Conservation (phyloP, 2,797 vertebrate genomes). For the Liparis tanakae region DNA sequence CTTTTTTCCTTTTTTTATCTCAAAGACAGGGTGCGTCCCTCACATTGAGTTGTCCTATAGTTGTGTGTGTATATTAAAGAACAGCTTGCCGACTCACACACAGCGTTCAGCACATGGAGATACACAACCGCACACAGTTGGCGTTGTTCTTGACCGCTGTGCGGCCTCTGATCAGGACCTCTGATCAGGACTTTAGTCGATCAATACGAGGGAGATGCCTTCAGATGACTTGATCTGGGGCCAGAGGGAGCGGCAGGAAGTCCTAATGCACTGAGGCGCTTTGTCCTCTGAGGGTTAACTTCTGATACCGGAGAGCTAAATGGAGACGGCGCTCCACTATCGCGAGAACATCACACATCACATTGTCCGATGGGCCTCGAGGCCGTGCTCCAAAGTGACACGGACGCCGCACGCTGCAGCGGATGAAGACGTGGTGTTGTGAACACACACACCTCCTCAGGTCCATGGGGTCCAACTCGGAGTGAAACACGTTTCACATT, state of each 20-base stretch:
- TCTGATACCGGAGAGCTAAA: neutral
- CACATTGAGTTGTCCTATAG: conserved; percentile 2
- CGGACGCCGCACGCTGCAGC: neutral
- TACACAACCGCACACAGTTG: neutral
- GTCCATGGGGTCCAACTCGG: neutral
- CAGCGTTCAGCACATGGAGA: neutral
- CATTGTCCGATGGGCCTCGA: neutral
- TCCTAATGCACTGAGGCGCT: neutral
- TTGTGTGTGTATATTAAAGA: neutral
- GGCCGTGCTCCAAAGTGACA: neutral
- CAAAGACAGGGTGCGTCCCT: too few relatives aligned
- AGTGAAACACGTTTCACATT: neutral
- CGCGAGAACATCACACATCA: too few relatives aligned
- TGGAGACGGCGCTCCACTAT: neutral
- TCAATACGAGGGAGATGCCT: neutral
- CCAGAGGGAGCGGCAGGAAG: neutral
- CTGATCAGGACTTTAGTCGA: neutral
- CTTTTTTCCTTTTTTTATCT: neutral
- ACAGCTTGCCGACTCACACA: neutral
- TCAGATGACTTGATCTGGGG: neutral
- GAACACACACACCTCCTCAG: neutral
- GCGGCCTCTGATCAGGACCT: neutral
- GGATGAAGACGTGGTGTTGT: neutral
- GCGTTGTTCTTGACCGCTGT: neutral
- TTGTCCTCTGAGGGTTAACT: neutral